Percentiles rank a stretch among this genome's conserved stretches.
Evolutionary conservation across 2,113 vertebrate genomes (phyloP).

Genomic region (Seriola quinqueradiata): DNA sequence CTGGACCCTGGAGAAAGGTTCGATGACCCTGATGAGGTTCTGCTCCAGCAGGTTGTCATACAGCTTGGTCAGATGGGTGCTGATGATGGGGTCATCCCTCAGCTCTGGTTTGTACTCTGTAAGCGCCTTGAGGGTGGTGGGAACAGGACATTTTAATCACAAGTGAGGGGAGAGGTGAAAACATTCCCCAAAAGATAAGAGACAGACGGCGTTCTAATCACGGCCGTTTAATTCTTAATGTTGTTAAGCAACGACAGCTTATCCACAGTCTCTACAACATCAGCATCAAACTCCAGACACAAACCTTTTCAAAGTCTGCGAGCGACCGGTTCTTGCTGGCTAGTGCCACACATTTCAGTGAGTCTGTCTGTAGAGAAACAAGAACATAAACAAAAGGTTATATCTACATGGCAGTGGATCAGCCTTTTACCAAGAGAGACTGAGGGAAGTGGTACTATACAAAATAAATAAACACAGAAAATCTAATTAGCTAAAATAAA

Average conservation of each 20-base stretch:
- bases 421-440: neutral
- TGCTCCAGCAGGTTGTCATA: slow-evolving; percentile 97
- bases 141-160: neutral
- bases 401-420: no score
- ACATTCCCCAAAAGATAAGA: no score
- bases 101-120: slow-evolving; percentile 95
- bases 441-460: neutral
- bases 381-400: neutral
- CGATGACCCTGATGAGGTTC: slow-evolving; percentile 97
- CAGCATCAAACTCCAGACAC: slow-evolving; percentile 26
- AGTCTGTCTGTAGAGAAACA: slow-evolving; percentile 88
- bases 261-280: no score
- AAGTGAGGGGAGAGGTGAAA: neutral
- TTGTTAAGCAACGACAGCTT: neutral
- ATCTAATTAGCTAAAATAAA: neutral
- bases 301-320: slow-evolving; percentile 97
- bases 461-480: neutral
- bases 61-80: slow-evolving; percentile 93
- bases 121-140: slow-evolving; percentile 84
- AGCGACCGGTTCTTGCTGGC: slow-evolving; percentile 98
- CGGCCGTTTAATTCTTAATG: neutral
- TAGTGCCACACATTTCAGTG: slow-evolving; percentile 94
- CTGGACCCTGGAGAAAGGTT: slow-evolving; percentile 98
- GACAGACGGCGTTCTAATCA: neutral
- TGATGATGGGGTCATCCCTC: slow-evolving; percentile 97